Conservation (phyloP, 2,888 invertebrate species). For the Acronicta leporina region DNA sequence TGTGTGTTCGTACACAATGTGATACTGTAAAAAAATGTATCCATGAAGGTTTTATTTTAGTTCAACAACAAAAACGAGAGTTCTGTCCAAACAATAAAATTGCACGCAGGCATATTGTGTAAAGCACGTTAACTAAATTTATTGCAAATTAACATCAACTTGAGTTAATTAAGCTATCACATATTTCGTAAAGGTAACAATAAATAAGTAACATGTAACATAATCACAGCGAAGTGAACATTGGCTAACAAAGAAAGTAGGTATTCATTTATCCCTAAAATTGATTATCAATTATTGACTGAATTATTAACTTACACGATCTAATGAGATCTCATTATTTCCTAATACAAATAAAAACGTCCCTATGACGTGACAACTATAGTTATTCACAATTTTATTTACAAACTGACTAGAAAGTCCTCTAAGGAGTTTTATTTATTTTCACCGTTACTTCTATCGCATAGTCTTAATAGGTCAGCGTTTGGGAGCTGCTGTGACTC, state of each 20-base stretch:
- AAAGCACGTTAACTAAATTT: slow-evolving; percentile 74
- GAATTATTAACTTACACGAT: slow-evolving; percentile 85
- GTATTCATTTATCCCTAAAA: slow-evolving; percentile 82
- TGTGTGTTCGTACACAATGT: slow-evolving; percentile 69
- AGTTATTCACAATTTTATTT: slow-evolving; percentile 87
- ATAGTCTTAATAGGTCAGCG: slow-evolving; percentile 79
- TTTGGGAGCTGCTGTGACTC: slow-evolving; percentile 74
- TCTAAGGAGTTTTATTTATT: slow-evolving; percentile 80
- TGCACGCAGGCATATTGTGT: slow-evolving; percentile 71
- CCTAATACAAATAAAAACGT: slow-evolving; percentile 85
- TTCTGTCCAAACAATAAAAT: slow-evolving; percentile 56
- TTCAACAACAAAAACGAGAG: slow-evolving; percentile 68
- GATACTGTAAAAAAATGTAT: slow-evolving; percentile 62
- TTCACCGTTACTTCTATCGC: slow-evolving; percentile 74
- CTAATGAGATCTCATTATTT: slow-evolving; percentile 87
- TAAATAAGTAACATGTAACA: slow-evolving; percentile 87
- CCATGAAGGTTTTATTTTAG: slow-evolving; percentile 59
- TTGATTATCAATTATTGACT: slow-evolving; percentile 88
- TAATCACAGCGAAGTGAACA: slow-evolving; percentile 88
- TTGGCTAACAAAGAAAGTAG: slow-evolving; percentile 87
- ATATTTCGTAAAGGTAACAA: slow-evolving; percentile 82
- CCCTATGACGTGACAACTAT: slow-evolving; percentile 83
- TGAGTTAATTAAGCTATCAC: slow-evolving; percentile 84
- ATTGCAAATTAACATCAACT: slow-evolving; percentile 83
- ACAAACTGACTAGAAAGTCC: slow-evolving; percentile 87